These are phyloP conservation scores for Heliconius nattereri DNA, from an alignment of 1,140 invertebrate species.

Conservation along the genomic window DNA sequence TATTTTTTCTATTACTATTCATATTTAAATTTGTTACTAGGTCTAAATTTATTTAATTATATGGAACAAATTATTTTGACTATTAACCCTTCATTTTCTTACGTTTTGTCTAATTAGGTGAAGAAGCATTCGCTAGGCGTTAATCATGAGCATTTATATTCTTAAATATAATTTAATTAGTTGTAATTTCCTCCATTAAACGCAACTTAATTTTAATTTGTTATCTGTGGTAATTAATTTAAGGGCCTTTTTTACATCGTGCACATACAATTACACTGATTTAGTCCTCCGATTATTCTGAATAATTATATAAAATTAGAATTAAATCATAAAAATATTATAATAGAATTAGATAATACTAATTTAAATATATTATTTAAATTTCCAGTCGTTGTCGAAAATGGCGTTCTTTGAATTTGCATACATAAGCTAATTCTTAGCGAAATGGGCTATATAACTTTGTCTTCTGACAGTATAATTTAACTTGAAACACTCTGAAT, in stretches of 20 bases:
- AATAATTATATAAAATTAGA: not conserved
- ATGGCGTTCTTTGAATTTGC: not conserved
- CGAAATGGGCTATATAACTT: no score
- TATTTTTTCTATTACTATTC: not conserved
- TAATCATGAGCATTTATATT: conserved; percentile 2
- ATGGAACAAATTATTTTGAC: not conserved
- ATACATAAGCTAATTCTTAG: not conserved
- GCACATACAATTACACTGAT: not conserved
- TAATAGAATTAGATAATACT: no score
- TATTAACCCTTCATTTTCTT: conserved; percentile 1
- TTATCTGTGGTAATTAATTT: conserved; percentile 3
- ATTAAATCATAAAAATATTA: not conserved
- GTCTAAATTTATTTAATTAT: not conserved
- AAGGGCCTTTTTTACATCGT: not conserved
- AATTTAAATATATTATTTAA: not conserved
- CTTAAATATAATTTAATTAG: conserved; percentile 13
- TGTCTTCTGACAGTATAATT: no score
- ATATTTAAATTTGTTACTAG: not conserved
- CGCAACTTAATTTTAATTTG: not conserved
- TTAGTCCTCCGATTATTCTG: not conserved
- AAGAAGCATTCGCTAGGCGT: not conserved
- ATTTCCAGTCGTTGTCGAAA: not conserved
- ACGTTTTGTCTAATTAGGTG: conserved; percentile 1
- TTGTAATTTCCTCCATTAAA: conserved; percentile 4
- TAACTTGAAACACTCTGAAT: no score